phyloP scores from a whole-genome alignment of 2,797 vertebrate species.

The Oreonectes daqikongensis region DNA sequence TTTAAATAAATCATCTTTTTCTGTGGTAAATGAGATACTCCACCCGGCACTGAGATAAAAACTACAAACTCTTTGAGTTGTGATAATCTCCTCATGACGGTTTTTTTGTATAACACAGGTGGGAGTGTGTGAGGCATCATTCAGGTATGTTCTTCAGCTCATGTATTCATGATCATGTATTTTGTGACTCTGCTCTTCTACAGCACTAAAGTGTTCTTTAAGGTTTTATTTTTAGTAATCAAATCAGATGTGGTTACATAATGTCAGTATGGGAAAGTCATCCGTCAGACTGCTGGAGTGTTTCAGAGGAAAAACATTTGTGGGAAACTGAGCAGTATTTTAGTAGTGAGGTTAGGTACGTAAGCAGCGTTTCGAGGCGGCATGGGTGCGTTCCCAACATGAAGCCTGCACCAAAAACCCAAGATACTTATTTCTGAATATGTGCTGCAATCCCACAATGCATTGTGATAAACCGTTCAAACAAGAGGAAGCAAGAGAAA shows the following conservation, averaged over 20 bases:
- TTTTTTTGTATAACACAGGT: no score
- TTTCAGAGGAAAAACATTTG: conserved; percentile 11
- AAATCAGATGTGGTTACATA: neutral
- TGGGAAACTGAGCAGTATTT: conserved; percentile 21
- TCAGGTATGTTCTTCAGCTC: neutral
- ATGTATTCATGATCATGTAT: no score
- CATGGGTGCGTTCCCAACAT: neutral
- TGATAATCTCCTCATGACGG: no score
- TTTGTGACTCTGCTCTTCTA: neutral
- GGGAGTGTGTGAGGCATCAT: neutral
- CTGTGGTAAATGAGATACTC: no score
- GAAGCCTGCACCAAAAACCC: neutral
- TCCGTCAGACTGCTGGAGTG: neutral
- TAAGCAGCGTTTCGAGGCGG: neutral
- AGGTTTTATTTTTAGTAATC: conserved; percentile 15
- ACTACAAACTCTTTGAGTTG: no score
- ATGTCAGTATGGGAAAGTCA: conserved; percentile 19
- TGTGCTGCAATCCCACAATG: neutral
- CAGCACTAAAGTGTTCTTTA: neutral
- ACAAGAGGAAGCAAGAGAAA: neutral
- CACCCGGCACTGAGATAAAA: no score
- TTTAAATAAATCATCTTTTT: no score
- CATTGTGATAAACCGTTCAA: neutral
- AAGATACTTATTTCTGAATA: neutral
- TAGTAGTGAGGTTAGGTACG: neutral